phyloP scores from a whole-genome alignment of 2,888 invertebrate species.

The Spisula solida region DNA sequence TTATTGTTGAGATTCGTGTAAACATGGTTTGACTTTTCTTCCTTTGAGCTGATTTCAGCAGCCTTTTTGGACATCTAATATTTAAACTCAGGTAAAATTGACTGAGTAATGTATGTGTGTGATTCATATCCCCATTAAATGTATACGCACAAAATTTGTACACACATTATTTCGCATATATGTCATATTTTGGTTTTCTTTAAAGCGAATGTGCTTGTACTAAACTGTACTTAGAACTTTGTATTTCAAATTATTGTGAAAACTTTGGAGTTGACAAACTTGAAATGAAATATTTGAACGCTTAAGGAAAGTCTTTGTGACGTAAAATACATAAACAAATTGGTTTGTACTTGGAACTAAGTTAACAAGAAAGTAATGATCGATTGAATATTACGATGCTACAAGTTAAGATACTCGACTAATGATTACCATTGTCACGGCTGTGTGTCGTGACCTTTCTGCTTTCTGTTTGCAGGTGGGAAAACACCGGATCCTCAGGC shows the following conservation, averaged over 20 bases:
- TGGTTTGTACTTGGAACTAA: background rate
- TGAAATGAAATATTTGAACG: constrained; percentile 1
- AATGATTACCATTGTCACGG: constrained; percentile 74
- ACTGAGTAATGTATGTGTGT: no score
- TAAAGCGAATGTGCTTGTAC: background rate
- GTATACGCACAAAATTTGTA: background rate
- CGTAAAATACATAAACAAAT: background rate
- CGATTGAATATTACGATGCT: background rate
- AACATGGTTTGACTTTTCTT: no score
- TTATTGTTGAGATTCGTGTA: background rate
- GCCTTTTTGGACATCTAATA: no score
- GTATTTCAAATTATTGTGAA: background rate
- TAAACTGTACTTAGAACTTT: background rate
- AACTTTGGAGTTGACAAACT: constrained; percentile 25
- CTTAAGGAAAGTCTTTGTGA: constrained; percentile 2
- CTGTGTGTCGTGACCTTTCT: constrained; percentile 85
- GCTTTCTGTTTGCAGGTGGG: constrained; percentile 92
- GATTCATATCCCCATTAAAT: background rate
- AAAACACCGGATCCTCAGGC: constrained; percentile 97
- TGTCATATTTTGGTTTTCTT: background rate
- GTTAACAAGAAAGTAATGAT: background rate
- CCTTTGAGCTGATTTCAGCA: no score
- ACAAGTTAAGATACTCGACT: background rate
- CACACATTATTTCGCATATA: background rate
- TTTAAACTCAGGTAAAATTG: no score